These are phyloP conservation scores for Sakesphorus luctuosus DNA, from an alignment of 2,113 vertebrate species.

Conservation along the genomic window DNA sequence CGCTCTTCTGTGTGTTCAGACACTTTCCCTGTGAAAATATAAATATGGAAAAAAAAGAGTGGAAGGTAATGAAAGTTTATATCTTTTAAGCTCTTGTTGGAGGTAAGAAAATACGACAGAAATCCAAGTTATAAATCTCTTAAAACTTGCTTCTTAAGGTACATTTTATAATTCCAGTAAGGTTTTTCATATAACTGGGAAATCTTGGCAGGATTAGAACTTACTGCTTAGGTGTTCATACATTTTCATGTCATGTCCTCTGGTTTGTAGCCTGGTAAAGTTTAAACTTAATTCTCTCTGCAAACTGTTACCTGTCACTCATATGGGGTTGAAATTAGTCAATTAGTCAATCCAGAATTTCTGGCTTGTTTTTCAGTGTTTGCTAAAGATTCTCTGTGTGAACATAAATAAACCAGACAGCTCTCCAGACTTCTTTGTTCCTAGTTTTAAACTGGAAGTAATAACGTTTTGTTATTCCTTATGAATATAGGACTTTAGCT, in stretches of 20 bases:
- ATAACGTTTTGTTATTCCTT: background rate
- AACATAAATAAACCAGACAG: background rate
- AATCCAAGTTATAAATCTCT: background rate
- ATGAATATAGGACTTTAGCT: background rate
- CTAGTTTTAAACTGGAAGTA: background rate
- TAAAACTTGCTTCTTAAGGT: background rate
- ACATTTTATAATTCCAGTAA: background rate
- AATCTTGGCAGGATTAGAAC: background rate
- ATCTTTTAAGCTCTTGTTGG: background rate
- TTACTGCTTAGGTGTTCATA: background rate
- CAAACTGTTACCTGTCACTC: background rate
- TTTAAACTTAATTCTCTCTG: background rate
- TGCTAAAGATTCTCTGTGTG: background rate
- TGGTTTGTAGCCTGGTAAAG: background rate
- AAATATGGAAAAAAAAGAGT: background rate
- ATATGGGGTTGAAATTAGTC: background rate
- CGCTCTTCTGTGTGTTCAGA: background rate
- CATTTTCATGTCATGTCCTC: background rate
- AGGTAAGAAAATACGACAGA: background rate
- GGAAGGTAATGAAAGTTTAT: background rate
- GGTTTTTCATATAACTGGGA: background rate
- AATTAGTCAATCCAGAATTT: background rate
- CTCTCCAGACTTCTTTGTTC: background rate
- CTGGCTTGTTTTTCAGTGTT: background rate
- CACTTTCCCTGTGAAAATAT: background rate